Conservation (phyloP, 2,888 invertebrate genomes). For the Zygogramma bicolorata region DNA sequence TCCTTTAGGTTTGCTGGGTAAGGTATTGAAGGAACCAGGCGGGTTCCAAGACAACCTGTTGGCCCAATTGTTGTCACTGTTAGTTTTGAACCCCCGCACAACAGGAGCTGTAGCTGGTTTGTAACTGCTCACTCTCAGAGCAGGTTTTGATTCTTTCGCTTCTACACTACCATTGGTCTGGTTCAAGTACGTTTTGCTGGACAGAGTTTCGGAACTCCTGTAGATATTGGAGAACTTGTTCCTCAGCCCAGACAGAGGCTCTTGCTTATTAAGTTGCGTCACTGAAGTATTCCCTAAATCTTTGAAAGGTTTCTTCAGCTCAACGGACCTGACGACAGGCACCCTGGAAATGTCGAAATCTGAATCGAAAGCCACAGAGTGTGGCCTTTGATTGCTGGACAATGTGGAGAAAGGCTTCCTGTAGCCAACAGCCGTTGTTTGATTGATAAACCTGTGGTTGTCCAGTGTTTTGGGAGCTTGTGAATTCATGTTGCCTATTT, state of each 20-base stretch:
- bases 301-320: constrained; percentile 67
- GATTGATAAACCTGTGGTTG: constrained; percentile 48
- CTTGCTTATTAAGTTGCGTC: constrained; percentile 55
- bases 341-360: constrained; percentile 64
- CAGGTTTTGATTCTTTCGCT: constrained; percentile 49
- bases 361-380: constrained; percentile 61
- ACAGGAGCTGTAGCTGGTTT: constrained; percentile 56
- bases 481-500: constrained; percentile 55
- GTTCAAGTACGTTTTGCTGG: constrained; percentile 25
- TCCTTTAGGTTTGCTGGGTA: constrained; percentile 54
- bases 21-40: constrained; percentile 51
- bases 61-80: constrained; percentile 40
- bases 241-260: constrained; percentile 28
- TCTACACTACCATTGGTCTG: constrained; percentile 31
- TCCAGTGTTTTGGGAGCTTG: constrained; percentile 41
- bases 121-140: constrained; percentile 57
- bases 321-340: constrained; percentile 68
- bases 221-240: constrained; percentile 38
- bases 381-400: constrained; percentile 58
- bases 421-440: constrained; percentile 56
- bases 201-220: constrained; percentile 38
- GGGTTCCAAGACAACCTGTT: constrained; percentile 55
- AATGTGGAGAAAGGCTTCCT: constrained; percentile 61
- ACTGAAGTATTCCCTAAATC: constrained; percentile 58
- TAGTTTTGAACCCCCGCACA: constrained; percentile 62